Evolutionary conservation across 2,888 invertebrate genomes (phyloP).

Genomic region (Xylocampa areola): DNA sequence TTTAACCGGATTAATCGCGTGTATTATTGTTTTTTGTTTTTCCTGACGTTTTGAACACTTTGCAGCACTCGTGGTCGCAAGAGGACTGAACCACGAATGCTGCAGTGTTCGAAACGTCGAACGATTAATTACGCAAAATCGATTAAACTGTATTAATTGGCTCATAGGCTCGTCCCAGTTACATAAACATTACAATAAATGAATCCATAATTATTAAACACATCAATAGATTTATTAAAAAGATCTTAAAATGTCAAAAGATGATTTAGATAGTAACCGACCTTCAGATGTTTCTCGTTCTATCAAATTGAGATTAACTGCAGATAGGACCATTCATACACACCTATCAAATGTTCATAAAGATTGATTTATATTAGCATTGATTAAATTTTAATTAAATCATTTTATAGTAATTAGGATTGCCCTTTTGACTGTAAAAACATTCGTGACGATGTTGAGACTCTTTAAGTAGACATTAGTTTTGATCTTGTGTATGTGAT

Average conservation of each 20-base stretch:
- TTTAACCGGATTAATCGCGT: too few species aligned
- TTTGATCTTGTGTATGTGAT: too few species aligned
- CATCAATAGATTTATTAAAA: not conserved
- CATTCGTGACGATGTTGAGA: too few species aligned
- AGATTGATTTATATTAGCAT: conserved; percentile 12
- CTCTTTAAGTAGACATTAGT: too few species aligned
- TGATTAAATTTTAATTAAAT: conserved; percentile 19
- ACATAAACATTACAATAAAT: conserved; percentile 15
- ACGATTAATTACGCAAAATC: not conserved
- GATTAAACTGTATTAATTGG: conserved; percentile 2
- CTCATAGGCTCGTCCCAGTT: conserved; percentile 20
- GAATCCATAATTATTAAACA: not conserved
- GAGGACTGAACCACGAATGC: too few species aligned
- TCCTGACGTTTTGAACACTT: too few species aligned
- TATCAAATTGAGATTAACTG: conserved; percentile 28
- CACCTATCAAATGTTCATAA: conserved; percentile 3
- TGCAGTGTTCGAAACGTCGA: conserved; percentile 2
- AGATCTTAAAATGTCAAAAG: conserved; percentile 5
- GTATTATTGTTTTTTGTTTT: too few species aligned
- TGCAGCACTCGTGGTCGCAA: too few species aligned
- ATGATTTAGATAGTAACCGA: conserved; percentile 35
- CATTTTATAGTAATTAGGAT: conserved; percentile 1
- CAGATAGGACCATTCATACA: not conserved
- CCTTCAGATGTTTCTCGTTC: conserved; percentile 25
- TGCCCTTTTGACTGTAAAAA: conserved; percentile 10